Evolutionary conservation across 2,797 vertebrate species (phyloP).

Genomic region (Peromyscus attwateri): DNA sequence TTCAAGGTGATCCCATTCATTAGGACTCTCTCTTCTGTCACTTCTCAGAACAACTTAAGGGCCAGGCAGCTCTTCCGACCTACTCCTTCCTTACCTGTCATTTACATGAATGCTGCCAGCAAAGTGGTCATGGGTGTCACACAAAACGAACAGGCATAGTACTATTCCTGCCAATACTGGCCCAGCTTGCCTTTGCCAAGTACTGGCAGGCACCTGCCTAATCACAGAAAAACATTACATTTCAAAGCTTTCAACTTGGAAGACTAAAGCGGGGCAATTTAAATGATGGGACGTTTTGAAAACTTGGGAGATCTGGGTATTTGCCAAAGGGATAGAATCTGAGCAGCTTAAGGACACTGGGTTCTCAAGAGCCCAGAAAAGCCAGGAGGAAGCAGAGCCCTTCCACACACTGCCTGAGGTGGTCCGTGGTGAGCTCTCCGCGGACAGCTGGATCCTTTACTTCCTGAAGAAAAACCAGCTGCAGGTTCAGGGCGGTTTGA

Average conservation of each 20-base stretch:
- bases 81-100: constrained; percentile 61
- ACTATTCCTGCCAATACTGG: neutral
- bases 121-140: neutral
- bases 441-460: neutral
- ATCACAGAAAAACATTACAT: neutral
- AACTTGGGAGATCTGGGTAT: neutral
- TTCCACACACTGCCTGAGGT: neutral
- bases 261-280: neutral
- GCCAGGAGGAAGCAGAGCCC: neutral
- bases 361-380: constrained; percentile 46
- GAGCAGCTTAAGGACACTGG: neutral
- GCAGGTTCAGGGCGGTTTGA: neutral
- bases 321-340: neutral
- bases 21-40: constrained; percentile 28
- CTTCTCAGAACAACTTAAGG: constrained; percentile 60
- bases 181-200: neutral
- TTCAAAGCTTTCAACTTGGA: neutral
- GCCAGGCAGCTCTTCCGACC: constrained; percentile 33
- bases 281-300: constrained; percentile 2
- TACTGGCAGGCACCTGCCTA: constrained; percentile 9
- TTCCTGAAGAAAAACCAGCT: neutral
- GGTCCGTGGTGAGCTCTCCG: neutral
- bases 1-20: constrained; percentile 23
- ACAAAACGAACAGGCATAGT: neutral
- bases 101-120: neutral